Evolutionary conservation across 2,888 invertebrate genomes (phyloP), one percentile per base, ranked within the genome.

Genomic region (Dynastes hyllus): DNA sequence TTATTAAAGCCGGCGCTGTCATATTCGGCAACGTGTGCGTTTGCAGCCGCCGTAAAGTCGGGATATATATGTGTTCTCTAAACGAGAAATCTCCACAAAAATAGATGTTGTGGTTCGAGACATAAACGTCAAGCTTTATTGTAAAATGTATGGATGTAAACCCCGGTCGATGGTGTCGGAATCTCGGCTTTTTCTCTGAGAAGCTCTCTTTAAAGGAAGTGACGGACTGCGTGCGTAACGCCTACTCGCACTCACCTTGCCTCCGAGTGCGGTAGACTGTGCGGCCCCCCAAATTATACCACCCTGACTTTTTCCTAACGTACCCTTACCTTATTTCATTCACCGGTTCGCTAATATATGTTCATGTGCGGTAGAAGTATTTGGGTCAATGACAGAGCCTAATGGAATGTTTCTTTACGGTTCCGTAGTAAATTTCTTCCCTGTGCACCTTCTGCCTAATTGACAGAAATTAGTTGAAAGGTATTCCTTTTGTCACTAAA

Each of bases 251-350:
- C 76, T 80, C 77, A 79, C 77, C 76, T 70, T 51, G 71, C 50
- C 63, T 58, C n/a, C 22, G 65, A 71, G 45, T 79, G 79, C 73
- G 79, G 79, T 79, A 77, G 81, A 81, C 81, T 79, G 78, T 78
- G 73, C 78, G 80, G 80, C 80, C 73, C 76, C 79, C 80, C 82
- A 80, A 80, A 79, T 78, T 76, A 78, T 79, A 78, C 81, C 82
- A 81, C 81, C 81, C 80, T 67, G 80, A 75, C 55, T 66, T 53
- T 67, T 67, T 55, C 40, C n/a, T 22, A 58, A 58, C 40, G 55
- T 55, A 77, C 77, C 77, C 77, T 66, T 55, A 16, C 51, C 67
- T 40, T 58, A 58, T 16, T 76, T 67, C 77, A 67, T 77, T 77
- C 77, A 67, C 67, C 13, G 13, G 37, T n/a, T 8, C 40, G 13